Base-by-base conservation (phyloP, 2,888 invertebrate genomes). In the Ephialtes manifestator region DNA sequence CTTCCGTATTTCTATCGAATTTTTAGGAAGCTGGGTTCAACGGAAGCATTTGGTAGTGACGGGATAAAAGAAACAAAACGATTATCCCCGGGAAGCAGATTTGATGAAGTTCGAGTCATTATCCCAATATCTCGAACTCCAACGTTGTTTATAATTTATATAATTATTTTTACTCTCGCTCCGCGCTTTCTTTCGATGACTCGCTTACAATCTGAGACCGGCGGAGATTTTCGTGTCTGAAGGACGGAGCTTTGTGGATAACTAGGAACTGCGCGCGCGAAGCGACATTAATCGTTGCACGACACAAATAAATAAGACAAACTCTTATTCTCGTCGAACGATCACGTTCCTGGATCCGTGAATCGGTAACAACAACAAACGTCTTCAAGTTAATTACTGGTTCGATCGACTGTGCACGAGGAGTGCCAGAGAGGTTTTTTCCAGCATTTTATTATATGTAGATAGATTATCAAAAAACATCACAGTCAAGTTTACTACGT, bases 401-500 rank as follows among this genome's bases (percentile, higher is more conserved):
- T 70, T 60, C 48, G 77, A 83, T 20, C 80, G 80, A 74, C 31
- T 51, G 75, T 71, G 35, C 51, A 68, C 77, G 78, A 51, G 31
- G 65, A 81, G 71, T 67, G 28, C 43, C 39, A 43, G 39, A 15
- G 68, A 53, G 46, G 13, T 67, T 48, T 48, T 67, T 67, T 48
- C 70, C 63, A 65, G 74, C 71, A 55, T 60, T 70, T 81, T 67
- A 84, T 84, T 75, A 81, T 82, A 81, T 82, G 87, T 90, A 89
- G 90, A 88, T 91, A 90, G 89, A 90, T 92, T 90, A 90, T 91
- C 88, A 91, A 91, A 91, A 92, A 92, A 91, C 89, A 92, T 92
- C 92, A 92, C 92, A 92, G 92, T 92, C 90, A 89, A 86, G 87
- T n/a, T 87, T 87, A 70, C 77, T 83, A 88, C 83, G 85, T 85